These are phyloP conservation scores for Megastigmus dorsalis DNA, from an alignment of 2,888 invertebrate species.

Conservation along the genomic window DNA sequence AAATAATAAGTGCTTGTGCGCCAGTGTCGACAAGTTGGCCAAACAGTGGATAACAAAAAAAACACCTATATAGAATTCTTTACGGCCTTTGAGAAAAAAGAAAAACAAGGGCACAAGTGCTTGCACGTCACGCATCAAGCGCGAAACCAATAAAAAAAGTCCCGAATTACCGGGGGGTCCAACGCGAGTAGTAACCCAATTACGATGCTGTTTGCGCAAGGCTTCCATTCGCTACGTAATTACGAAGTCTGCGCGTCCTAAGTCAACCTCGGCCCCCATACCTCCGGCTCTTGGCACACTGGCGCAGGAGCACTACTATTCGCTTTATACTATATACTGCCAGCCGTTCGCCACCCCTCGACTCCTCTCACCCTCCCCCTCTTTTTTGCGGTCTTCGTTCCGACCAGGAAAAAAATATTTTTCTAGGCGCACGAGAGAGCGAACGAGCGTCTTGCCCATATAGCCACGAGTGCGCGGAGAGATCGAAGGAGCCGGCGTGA, in stretches of 20 bases:
- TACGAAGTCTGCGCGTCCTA: slow-evolving; percentile 62
- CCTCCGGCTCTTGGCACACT: background rate
- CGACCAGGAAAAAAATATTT: slow-evolving; percentile 28
- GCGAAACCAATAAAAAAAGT: slow-evolving; percentile 37
- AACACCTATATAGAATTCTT: no score
- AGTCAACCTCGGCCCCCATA: slow-evolving; percentile 56
- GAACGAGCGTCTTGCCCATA: slow-evolving; percentile 5
- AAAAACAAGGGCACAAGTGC: background rate
- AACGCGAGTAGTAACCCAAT: slow-evolving; percentile 39
- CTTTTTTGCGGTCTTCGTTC: slow-evolving; percentile 14
- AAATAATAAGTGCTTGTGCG: no score
- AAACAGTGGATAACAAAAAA: no score
- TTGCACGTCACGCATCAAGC: background rate
- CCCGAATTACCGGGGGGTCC: slow-evolving; percentile 21
- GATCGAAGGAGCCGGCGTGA: slow-evolving; percentile 43
- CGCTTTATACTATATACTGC: no score
- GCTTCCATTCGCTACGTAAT: slow-evolving; percentile 61
- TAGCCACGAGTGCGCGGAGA: background rate
- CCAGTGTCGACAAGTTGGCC: no score
- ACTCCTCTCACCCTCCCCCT: background rate
- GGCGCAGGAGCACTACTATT: background rate
- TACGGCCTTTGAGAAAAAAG: no score
- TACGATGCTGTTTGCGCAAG: slow-evolving; percentile 58
- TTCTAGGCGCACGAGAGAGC: slow-evolving; percentile 6
- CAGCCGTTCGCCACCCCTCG: background rate